Conservation (phyloP, 2,888 invertebrate species). For the Lymantria dispar region DNA sequence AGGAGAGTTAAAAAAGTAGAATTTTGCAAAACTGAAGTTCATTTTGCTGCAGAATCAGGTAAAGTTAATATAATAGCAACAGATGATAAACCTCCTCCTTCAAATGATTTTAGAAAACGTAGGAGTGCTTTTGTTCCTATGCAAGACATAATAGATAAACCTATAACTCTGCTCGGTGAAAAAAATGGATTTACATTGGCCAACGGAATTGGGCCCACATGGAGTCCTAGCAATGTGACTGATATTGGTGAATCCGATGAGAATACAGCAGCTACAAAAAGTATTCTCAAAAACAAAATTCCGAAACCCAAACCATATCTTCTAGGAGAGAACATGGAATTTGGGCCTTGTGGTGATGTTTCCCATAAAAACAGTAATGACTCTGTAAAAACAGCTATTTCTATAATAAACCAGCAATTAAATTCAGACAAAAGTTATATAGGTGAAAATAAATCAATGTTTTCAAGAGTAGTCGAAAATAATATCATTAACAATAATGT, state of each 20-base stretch:
- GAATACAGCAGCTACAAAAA: conserved; percentile 83
- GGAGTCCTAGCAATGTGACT: conserved; percentile 31
- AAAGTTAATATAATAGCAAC: conserved; percentile 94
- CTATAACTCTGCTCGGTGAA: conserved; percentile 86
- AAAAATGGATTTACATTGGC: conserved; percentile 46
- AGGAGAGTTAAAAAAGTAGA: conserved; percentile 88
- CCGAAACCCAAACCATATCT: conserved; percentile 89
- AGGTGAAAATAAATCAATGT: conserved; percentile 40
- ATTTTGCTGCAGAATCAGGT: conserved; percentile 93
- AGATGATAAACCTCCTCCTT: conserved; percentile 93
- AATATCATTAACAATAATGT: conserved; percentile 35
- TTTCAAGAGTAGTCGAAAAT: conserved; percentile 36
- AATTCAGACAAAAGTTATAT: conserved; percentile 48
- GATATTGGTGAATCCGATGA: conserved; percentile 71
- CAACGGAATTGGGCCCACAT: conserved; percentile 33
- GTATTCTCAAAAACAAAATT: conserved; percentile 89
- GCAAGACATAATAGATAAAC: conserved; percentile 68
- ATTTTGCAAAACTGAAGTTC: conserved; percentile 94
- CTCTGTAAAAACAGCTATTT: conserved; percentile 53
- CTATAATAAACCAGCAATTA: conserved; percentile 66
- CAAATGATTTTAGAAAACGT: conserved; percentile 89
- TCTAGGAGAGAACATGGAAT: conserved; percentile 85
- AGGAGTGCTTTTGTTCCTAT: conserved; percentile 80
- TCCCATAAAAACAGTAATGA: conserved; percentile 35
- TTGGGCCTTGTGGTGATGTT: conserved; percentile 51